These are phyloP conservation scores for Ailuropoda melanoleuca DNA, from an alignment of 2,113 vertebrate species.

Conservation along the genomic window DNA sequence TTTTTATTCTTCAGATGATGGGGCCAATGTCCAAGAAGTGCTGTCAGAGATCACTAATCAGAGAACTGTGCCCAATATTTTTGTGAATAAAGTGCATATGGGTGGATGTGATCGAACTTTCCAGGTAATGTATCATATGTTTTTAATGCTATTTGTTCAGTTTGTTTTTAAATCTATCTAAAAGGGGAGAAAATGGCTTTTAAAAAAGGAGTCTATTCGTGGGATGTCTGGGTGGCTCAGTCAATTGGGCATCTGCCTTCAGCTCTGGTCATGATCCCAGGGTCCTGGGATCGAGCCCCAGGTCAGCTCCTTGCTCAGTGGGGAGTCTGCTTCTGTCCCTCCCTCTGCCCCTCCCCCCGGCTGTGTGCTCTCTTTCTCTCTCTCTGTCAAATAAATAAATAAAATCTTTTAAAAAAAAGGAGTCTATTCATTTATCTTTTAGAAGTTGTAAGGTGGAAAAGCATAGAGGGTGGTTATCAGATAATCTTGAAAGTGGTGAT, in stretches of 20 bases:
- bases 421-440: not conserved
- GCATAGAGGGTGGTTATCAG: not conserved
- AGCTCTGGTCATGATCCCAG: not conserved
- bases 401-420: not conserved
- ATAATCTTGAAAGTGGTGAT: not conserved
- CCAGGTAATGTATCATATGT: slow-evolving; percentile 85
- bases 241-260: not conserved
- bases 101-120: slow-evolving; percentile 94
- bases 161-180: not conserved
- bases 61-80: slow-evolving; percentile 95
- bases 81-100: slow-evolving; percentile 95
- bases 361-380: not conserved
- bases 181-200: not conserved
- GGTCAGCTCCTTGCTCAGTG: not conserved
- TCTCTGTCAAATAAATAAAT: not conserved
- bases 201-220: not conserved
- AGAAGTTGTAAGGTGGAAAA: not conserved
- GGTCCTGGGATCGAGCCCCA: not conserved
- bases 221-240: not conserved
- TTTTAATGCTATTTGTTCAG: not conserved
- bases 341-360: not conserved
- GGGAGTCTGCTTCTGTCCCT: not conserved
- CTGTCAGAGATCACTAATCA: slow-evolving; percentile 93
- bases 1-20: slow-evolving; percentile 87
- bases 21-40: slow-evolving; percentile 91